phyloP scores from a whole-genome alignment of 1,140 invertebrate species.

The Drosophila miranda region DNA sequence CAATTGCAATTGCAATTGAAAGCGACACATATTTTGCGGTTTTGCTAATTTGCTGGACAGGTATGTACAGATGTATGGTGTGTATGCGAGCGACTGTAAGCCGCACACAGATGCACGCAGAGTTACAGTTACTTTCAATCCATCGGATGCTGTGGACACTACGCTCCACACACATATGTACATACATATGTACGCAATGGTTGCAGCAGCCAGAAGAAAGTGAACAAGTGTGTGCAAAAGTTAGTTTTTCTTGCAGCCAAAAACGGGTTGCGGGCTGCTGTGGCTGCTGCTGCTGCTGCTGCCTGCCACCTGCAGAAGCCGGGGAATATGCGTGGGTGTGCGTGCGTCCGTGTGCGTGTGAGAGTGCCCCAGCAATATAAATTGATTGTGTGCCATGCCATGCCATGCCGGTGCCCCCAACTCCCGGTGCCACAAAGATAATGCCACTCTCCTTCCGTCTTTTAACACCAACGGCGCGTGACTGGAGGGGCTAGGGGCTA shows the following conservation, averaged over 20 bases:
- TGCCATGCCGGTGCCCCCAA: too few species aligned
- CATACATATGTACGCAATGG: not conserved
- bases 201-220: slow-evolving; percentile 61
- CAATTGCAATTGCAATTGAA: slow-evolving; percentile 58
- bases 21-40: slow-evolving; percentile 54
- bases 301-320: slow-evolving; percentile 36
- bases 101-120: slow-evolving; percentile 1
- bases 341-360: slow-evolving; percentile 15
- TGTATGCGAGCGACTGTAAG: too few species aligned
- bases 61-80: slow-evolving; percentile 19
- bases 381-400: slow-evolving; percentile 44
- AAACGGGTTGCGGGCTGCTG: slow-evolving; percentile 43
- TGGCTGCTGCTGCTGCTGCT: slow-evolving; percentile 26
- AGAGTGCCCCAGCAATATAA: slow-evolving; percentile 26
- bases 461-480: slow-evolving; percentile 58
- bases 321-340: slow-evolving; percentile 30
- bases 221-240: slow-evolving; percentile 72
- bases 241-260: slow-evolving; percentile 56
- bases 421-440: slow-evolving; percentile 34
- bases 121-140: slow-evolving; percentile 64
- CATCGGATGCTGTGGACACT: slow-evolving; percentile 42
- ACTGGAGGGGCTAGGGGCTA: slow-evolving; percentile 10
- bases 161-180: slow-evolving; percentile 7
- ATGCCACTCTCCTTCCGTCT: slow-evolving; percentile 31
- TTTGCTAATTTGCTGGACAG: slow-evolving; percentile 60